Conservation (phyloP, 2,888 invertebrate species). For the Brachylomia viminalis region DNA sequence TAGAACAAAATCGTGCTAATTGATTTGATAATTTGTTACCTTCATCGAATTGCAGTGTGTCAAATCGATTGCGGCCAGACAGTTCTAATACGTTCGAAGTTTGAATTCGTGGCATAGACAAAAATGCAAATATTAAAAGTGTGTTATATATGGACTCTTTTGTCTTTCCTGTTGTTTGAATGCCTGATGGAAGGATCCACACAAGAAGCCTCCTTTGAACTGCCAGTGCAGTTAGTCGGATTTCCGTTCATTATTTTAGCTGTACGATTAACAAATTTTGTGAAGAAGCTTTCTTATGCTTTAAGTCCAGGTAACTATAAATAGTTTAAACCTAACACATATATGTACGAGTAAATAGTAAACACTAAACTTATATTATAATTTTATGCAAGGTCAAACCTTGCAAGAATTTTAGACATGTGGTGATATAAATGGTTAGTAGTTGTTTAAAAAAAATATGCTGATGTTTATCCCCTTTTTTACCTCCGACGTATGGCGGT, state of each 20-base stretch:
- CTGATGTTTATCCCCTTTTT: not conserved
- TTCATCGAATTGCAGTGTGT: conserved; percentile 40
- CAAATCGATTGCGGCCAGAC: conserved; percentile 48
- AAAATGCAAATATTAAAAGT: conserved; percentile 83
- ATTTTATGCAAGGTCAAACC: not conserved
- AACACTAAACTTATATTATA: not conserved
- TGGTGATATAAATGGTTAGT: not conserved
- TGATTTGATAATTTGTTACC: conserved; percentile 44
- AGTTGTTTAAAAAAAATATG: not conserved
- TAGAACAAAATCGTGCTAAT: conserved; percentile 53
- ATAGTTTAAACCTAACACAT: not conserved
- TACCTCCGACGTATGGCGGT: not conserved
- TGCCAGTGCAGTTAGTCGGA: conserved; percentile 96
- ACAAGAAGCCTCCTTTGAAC: conserved; percentile 83
- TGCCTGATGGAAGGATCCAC: conserved; percentile 80
- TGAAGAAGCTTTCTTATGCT: conserved; percentile 95
- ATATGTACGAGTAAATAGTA: not conserved
- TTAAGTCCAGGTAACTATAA: conserved; percentile 83
- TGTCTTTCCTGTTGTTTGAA: conserved; percentile 81
- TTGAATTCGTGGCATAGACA: conserved; percentile 39
- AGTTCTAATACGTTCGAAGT: conserved; percentile 21
- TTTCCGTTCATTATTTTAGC: conserved; percentile 95
- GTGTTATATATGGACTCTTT: conserved; percentile 80
- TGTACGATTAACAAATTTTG: conserved; percentile 94
- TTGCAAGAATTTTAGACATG: not conserved